Conservation (phyloP, 2,888 invertebrate genomes). For the Holacanthella duospinosa region DNA sequence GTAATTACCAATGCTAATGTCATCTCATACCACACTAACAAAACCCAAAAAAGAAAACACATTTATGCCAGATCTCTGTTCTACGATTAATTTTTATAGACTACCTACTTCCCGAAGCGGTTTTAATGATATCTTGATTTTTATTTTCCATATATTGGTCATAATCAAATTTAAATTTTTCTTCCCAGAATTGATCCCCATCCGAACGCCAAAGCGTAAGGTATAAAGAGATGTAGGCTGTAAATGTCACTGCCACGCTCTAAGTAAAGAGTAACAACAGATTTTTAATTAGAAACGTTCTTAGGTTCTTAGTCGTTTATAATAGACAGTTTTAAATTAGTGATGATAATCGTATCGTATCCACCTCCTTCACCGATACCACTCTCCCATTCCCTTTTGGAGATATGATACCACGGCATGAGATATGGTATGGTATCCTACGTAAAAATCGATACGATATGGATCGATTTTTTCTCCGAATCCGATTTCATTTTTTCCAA, state of each 20-base stretch:
- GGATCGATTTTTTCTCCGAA: no score
- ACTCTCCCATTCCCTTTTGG: no score
- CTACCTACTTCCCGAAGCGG: not conserved
- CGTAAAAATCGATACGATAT: no score
- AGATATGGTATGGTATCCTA: no score
- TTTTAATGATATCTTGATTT: no score
- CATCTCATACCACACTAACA: slow-evolving; percentile 24
- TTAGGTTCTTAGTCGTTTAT: not conserved
- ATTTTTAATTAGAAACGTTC: not conserved
- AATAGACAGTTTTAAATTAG: no score
- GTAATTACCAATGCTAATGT: slow-evolving; percentile 18
- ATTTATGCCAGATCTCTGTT: not conserved
- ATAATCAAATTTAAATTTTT: slow-evolving; percentile 25
- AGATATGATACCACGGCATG: no score
- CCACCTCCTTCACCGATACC: no score
- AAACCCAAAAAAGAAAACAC: slow-evolving; percentile 2
- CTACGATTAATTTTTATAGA: not conserved
- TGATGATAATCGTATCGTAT: no score
- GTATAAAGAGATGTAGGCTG: not conserved
- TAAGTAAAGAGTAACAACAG: not conserved
- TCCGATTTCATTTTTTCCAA: no score
- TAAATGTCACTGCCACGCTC: not conserved
- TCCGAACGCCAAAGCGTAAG: not conserved
- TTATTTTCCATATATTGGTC: no score
- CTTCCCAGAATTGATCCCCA: slow-evolving; percentile 20